Evolutionary conservation across 2,888 invertebrate genomes (phyloP).

Genomic region (Apotomis betuletana): DNA sequence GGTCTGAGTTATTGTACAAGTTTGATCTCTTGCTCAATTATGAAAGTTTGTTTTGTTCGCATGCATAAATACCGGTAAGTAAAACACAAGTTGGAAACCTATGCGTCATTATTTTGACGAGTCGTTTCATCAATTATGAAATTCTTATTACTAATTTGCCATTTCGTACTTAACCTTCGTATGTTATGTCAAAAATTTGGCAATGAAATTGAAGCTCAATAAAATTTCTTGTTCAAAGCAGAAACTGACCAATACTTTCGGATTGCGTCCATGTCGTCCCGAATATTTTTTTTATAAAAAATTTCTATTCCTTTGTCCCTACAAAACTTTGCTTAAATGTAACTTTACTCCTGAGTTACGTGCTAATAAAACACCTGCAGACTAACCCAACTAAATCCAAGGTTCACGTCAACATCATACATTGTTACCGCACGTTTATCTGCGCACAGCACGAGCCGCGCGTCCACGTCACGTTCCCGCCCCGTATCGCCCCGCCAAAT

Average conservation of each 20-base stretch:
- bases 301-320: no score
- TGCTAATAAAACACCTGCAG: not conserved
- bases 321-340: not conserved
- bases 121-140: no score
- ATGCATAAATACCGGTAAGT: not conserved
- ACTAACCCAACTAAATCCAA: not conserved
- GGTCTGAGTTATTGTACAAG: not conserved
- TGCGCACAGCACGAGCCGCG: constrained; percentile 4
- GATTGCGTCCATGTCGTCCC: no score
- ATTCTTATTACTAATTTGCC: no score
- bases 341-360: not conserved
- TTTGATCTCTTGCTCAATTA: not conserved
- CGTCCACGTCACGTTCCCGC: constrained; percentile 32
- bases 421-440: not conserved
- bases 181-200: no score
- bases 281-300: no score
- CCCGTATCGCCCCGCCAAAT: constrained; percentile 54
- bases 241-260: no score
- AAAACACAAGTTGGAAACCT: no score
- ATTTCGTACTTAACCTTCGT: no score
- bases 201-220: no score
- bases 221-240: no score
- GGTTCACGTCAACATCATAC: constrained; percentile 1
- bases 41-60: not conserved
- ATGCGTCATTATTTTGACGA: no score